phyloP scores from a whole-genome alignment of 2,113 vertebrate genomes.

The Epinephelus cyanopodus region DNA sequence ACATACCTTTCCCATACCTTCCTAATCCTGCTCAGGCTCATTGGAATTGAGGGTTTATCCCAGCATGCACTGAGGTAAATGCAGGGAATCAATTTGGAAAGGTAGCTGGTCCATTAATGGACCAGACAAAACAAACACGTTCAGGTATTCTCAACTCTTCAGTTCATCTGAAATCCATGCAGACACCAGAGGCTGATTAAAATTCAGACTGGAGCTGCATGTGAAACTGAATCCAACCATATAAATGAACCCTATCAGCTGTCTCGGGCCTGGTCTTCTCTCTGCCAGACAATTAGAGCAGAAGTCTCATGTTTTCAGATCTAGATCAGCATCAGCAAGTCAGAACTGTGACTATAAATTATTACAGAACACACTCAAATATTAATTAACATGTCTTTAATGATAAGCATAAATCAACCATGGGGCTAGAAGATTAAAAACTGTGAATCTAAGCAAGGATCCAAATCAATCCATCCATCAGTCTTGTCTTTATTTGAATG shows the following conservation, averaged over 20 bases:
- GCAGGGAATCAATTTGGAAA: neutral
- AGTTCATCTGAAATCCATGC: slow-evolving; percentile 3
- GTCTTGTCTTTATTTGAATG: neutral
- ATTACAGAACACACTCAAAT: neutral
- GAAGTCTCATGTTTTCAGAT: slow-evolving; percentile 1
- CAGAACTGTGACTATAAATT: neutral
- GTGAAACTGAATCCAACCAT: slow-evolving; percentile 37
- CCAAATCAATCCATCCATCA: neutral
- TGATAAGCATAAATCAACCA: neutral
- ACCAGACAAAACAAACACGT: neutral
- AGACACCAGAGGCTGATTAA: slow-evolving; percentile 15
- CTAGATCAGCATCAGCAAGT: neutral
- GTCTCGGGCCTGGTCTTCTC: slow-evolving; percentile 6
- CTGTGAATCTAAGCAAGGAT: no score
- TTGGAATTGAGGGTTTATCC: neutral
- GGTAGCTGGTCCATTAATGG: neutral
- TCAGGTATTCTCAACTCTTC: neutral
- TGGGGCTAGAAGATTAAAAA: neutral
- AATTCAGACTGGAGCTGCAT: slow-evolving; percentile 24
- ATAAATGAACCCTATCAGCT: slow-evolving; percentile 9
- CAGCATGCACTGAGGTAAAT: neutral
- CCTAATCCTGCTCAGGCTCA: neutral
- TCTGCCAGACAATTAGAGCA: neutral
- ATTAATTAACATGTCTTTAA: neutral
- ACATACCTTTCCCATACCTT: neutral